Evolutionary conservation across 2,797 vertebrate genomes (phyloP).

Genomic region (Vespertilio murinus): DNA sequence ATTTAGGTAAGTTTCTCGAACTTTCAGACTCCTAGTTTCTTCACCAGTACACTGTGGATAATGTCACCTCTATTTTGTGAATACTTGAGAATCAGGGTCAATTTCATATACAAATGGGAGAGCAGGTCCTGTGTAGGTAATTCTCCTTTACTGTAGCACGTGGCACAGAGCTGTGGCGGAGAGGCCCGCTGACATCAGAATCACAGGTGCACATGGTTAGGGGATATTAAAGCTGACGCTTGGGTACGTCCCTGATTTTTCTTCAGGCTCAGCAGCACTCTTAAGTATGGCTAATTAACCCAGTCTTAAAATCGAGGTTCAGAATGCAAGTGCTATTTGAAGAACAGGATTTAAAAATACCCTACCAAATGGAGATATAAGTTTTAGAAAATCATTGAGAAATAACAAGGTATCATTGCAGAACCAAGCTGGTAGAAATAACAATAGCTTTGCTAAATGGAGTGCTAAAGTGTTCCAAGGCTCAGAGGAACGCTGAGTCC

Average conservation of each 20-base stretch:
- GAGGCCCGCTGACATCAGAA: too few relatives aligned
- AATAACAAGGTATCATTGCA: background rate
- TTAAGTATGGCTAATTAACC: background rate
- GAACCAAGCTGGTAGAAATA: background rate
- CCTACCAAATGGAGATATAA: too few relatives aligned
- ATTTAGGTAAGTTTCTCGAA: background rate
- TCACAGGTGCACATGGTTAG: accelerated
- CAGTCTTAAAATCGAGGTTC: background rate
- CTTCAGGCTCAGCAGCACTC: background rate
- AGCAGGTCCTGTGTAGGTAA: accelerated
- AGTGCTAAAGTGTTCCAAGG: background rate
- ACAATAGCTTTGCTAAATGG: accelerated
- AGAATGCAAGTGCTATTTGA: background rate
- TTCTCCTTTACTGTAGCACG: too few relatives aligned
- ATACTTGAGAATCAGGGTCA: background rate
- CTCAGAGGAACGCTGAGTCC: background rate
- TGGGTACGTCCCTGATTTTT: background rate
- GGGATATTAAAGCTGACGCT: background rate
- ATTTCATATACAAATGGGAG: accelerated
- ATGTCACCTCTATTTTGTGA: background rate
- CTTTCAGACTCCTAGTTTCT: background rate
- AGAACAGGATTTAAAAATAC: background rate
- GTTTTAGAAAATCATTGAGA: background rate
- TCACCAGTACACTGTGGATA: background rate
- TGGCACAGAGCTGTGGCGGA: background rate